Conservation (phyloP, 1,140 invertebrate genomes). For the Aphis gossypii region DNA sequence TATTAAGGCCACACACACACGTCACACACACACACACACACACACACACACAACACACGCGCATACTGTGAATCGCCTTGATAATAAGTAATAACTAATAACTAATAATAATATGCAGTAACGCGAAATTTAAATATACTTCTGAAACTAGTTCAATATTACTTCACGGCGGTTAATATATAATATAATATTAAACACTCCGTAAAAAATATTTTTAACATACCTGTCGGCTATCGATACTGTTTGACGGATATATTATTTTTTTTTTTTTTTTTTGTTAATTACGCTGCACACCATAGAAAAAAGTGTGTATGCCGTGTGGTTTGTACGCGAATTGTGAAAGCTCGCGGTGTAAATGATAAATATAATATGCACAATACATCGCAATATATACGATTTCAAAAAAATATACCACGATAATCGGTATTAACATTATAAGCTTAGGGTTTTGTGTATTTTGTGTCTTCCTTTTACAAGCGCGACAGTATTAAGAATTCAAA, state of each 20-base stretch:
- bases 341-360: background rate
- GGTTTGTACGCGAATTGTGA: background rate
- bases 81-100: slow-evolving; percentile 21
- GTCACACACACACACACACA: background rate
- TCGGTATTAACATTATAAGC: background rate
- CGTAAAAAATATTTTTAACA: background rate
- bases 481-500: background rate
- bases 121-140: slow-evolving; percentile 10
- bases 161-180: background rate
- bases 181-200: background rate
- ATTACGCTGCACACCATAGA: background rate
- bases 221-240: background rate
- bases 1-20: background rate
- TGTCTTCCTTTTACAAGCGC: background rate
- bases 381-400: background rate
- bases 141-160: slow-evolving; percentile 40
- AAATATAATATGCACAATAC: background rate
- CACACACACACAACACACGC: background rate
- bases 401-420: background rate
- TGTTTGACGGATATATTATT: background rate
- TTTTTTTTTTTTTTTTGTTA: background rate
- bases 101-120: slow-evolving; percentile 26
- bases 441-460: background rate
- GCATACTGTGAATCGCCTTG: slow-evolving; percentile 6
- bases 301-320: background rate